These are phyloP conservation scores for Callosobruchus maculatus DNA, from an alignment of 2,888 invertebrate genomes.

Conservation along the genomic window DNA sequence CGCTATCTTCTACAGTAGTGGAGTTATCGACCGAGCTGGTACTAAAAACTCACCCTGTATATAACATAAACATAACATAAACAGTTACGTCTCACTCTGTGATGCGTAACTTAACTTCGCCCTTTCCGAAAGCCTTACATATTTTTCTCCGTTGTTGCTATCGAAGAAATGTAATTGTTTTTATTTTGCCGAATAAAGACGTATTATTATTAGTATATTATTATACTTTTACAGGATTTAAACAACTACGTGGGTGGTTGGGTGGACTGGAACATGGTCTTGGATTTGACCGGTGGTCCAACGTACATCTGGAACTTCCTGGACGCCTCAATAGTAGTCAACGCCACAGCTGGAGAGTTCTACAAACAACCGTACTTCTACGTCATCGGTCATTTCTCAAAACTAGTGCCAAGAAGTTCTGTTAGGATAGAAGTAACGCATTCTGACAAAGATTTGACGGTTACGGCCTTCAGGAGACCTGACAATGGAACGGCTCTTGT, in stretches of 20 bases:
- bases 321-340: conserved; percentile 74
- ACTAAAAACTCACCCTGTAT: too few relatives aligned
- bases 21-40: too few relatives aligned
- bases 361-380: conserved; percentile 90
- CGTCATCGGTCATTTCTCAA: conserved; percentile 71
- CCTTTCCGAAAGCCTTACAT: too few relatives aligned
- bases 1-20: too few relatives aligned
- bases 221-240: conserved; percentile 60
- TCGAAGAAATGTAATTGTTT: too few relatives aligned
- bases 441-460: conserved; percentile 41
- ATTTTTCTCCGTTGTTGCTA: too few relatives aligned
- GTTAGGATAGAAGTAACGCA: conserved; percentile 37
- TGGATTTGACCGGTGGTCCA: conserved; percentile 74
- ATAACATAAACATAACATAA: too few relatives aligned
- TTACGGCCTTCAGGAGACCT: conserved; percentile 54
- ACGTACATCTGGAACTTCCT: conserved; percentile 76
- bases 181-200: too few relatives aligned
- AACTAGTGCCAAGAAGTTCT: conserved; percentile 64
- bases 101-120: too few relatives aligned
- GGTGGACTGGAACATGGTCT: conserved; percentile 87
- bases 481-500: conserved; percentile 50
- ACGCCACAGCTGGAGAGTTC: conserved; percentile 63
- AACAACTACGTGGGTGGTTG: conserved; percentile 78
- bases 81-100: too few relatives aligned
- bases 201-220: too few relatives aligned